Evolutionary conservation across 2,797 vertebrate genomes (phyloP).

Genomic region (Meda fulgida): DNA sequence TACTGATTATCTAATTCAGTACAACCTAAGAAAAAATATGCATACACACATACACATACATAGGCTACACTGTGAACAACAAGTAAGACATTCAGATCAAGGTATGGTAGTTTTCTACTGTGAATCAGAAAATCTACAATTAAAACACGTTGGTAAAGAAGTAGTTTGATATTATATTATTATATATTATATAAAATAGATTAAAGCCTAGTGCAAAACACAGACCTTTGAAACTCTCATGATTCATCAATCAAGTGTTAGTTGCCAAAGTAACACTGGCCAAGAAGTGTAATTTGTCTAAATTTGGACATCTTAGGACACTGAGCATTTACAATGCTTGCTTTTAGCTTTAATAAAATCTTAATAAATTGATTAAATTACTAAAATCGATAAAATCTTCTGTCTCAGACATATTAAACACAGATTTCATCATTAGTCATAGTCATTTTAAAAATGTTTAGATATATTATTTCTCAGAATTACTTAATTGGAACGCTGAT

Average conservation of each 20-base stretch:
- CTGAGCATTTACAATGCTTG: not conserved
- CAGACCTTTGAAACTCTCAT: not conserved
- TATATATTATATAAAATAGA: not conserved
- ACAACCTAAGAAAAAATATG: not conserved
- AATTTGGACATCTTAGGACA: not conserved
- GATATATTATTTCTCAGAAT: not conserved
- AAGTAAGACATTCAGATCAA: constrained; percentile 18
- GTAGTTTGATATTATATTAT: not conserved
- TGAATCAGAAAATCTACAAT: not conserved
- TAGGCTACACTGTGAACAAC: not conserved
- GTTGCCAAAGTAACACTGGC: not conserved
- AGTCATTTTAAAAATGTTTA: not conserved
- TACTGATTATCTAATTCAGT: not conserved
- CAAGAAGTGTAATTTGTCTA: not conserved
- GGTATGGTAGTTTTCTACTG: not conserved
- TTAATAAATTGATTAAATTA: no score
- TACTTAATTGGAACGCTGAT: not conserved
- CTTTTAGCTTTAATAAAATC: not conserved
- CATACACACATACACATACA: not conserved
- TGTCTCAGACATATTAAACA: constrained; percentile 18
- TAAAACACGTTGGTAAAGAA: not conserved
- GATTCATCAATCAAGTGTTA: not conserved
- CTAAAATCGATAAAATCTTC: not conserved
- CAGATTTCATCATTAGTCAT: not conserved
- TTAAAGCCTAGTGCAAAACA: not conserved